Evolutionary conservation across 1,140 invertebrate species (phyloP), one percentile per base, ranked within the genome.

Genomic region (Eriocheir sinensis): DNA sequence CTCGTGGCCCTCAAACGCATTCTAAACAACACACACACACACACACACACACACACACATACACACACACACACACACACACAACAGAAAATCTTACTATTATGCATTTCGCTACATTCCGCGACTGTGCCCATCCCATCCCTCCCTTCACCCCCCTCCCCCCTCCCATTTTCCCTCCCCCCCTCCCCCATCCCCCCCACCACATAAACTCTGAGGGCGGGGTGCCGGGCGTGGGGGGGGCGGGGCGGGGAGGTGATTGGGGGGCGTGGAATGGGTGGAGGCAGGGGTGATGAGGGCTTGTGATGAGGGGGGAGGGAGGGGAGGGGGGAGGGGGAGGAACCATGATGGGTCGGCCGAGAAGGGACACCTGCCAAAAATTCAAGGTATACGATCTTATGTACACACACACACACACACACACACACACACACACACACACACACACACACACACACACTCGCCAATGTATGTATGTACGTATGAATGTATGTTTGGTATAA

Each of bases 391-490:
- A 72, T 21, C 60, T n/a, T 48, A 15, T 8, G 15, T 8, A 48
- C 60, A n/a, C 21, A 72, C 60, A 72, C 60, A 72, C 60, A 72
- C 60, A 72, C 60, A 72, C 53, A 72, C 53, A 72, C 53, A 72
- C 53, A 72, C 53, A 72, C 53, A 72, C 53, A 72, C 53, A 72
- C 53, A 72, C 53, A 72, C 53, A 72, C 60, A 72, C 60, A 72
- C 60, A 72, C 60, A 72, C 60, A 72, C 60, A 72, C 60, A 72
- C 60, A 72, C 60, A 72, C 60, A 72, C 60, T n/a, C 60, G n/a
- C 60, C 60, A 72, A 12, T n/a, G 27, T n/a, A n/a, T 1, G 60
- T 72, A 27, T 48, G 4, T 72, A n/a, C n/a, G n/a, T n/a, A n/a
- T n/a, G n/a, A n/a, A n/a, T n/a, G 60, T 72, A 27, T 48, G 4